phyloP scores from a whole-genome alignment of 2,113 vertebrate species.

The Aspiorhynchus laticeps region DNA sequence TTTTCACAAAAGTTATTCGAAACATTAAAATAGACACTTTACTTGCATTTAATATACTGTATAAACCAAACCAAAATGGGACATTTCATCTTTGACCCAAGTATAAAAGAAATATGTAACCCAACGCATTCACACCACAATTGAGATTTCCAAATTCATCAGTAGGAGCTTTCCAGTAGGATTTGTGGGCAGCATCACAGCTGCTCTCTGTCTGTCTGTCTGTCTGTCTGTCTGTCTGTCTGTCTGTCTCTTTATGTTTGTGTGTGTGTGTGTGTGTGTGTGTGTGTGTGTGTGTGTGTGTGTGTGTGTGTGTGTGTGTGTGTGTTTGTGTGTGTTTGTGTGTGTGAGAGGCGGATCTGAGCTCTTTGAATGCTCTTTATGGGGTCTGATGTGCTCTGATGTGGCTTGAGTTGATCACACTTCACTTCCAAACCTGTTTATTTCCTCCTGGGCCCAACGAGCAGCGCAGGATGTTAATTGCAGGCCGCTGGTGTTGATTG shows the following conservation, averaged over 20 bases:
- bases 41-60: too few relatives aligned
- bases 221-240: too few relatives aligned
- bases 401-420: constrained; percentile 48
- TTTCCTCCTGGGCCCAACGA: constrained; percentile 33
- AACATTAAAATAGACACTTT: too few relatives aligned
- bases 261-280: constrained; percentile 13
- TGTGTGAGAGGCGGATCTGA: not conserved
- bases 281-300: constrained; percentile 19
- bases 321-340: constrained; percentile 6
- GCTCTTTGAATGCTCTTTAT: constrained; percentile 4
- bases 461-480: constrained; percentile 50
- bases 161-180: not conserved
- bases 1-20: too few relatives aligned
- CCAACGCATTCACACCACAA: too few relatives aligned
- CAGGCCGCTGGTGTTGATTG: constrained; percentile 51
- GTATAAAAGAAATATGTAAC: too few relatives aligned
- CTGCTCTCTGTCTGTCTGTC: too few relatives aligned
- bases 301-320: constrained; percentile 3
- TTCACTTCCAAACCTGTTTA: constrained; percentile 38
- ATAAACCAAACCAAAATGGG: too few relatives aligned
- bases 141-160: not conserved
- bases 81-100: too few relatives aligned
- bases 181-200: not conserved
- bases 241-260: not conserved
- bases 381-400: constrained; percentile 18